phyloP scores from a whole-genome alignment of 2,888 invertebrate genomes.

The Himalopsyche anomala region DNA sequence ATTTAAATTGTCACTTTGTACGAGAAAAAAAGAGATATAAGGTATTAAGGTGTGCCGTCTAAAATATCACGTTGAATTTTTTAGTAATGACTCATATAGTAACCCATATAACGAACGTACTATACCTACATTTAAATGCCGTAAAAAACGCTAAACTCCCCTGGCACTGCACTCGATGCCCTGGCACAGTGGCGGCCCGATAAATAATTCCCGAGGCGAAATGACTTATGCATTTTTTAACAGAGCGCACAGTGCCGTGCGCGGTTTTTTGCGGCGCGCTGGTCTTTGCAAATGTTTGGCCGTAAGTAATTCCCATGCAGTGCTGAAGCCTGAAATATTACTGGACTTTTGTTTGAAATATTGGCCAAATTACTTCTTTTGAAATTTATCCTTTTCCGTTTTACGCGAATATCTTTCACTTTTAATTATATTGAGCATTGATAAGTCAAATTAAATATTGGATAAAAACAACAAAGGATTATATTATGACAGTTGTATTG shows the following conservation, averaged over 20 bases:
- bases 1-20: no score
- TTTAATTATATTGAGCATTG: background rate
- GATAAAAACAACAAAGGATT: background rate
- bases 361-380: background rate
- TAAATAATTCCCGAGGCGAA: conserved; percentile 60
- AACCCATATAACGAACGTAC: no score
- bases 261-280: conserved; percentile 10
- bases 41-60: no score
- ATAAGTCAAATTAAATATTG: background rate
- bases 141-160: background rate
- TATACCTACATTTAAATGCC: background rate
- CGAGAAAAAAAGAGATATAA: no score
- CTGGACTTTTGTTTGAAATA: background rate
- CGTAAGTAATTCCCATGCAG: background rate
- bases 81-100: no score
- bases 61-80: no score
- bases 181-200: conserved; percentile 45
- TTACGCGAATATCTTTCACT: background rate
- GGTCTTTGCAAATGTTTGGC: background rate
- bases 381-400: background rate
- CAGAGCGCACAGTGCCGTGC: conserved; percentile 23
- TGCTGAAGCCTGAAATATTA: background rate
- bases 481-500: no score
- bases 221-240: conserved; percentile 60
- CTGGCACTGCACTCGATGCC: conserved; percentile 17